Evolutionary conservation across 2,113 vertebrate species (phyloP).

Genomic region (Hiodon alosoides): DNA sequence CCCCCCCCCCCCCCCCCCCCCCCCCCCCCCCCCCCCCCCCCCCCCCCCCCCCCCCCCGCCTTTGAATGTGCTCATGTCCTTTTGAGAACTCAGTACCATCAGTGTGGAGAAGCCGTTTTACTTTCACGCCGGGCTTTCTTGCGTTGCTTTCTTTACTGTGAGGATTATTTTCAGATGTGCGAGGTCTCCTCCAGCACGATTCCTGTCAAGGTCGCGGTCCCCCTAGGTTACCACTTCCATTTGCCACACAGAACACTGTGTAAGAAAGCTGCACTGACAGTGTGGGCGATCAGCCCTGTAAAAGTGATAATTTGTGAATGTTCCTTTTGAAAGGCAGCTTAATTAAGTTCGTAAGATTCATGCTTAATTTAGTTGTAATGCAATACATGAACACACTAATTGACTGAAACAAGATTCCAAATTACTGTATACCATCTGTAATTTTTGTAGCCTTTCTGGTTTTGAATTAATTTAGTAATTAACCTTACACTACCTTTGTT

Average conservation of each 20-base stretch:
- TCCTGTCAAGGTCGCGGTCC: background rate
- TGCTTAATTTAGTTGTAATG: constrained; percentile 63
- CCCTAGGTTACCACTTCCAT: background rate
- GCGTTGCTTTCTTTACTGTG: constrained; percentile 9
- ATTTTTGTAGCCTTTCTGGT: constrained; percentile 32
- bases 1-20: too few relatives aligned
- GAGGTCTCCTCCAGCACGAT: background rate
- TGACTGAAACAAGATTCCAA: constrained; percentile 48
- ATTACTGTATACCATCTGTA: constrained; percentile 37
- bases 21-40: too few relatives aligned
- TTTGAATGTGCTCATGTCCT: background rate
- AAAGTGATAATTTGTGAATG: constrained; percentile 64
- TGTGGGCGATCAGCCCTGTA: constrained; percentile 24
- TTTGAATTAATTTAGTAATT: constrained; percentile 48
- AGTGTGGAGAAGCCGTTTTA: background rate
- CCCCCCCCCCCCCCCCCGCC: too few relatives aligned
- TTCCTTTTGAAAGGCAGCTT: constrained; percentile 57
- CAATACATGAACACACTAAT: constrained; percentile 53
- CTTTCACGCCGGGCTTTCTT: background rate
- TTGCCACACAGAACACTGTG: background rate
- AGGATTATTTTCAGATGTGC: background rate
- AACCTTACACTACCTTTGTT: constrained; percentile 42
- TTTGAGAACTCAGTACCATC: constrained; percentile 7
- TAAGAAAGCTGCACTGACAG: background rate
- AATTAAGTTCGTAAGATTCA: constrained; percentile 63